A percentile compares a stretch with the other conserved stretches of the same genome.
These are phyloP conservation scores for Chalcosyrphus nemorum DNA, from an alignment of 2,888 invertebrate species.

Conservation along the genomic window DNA sequence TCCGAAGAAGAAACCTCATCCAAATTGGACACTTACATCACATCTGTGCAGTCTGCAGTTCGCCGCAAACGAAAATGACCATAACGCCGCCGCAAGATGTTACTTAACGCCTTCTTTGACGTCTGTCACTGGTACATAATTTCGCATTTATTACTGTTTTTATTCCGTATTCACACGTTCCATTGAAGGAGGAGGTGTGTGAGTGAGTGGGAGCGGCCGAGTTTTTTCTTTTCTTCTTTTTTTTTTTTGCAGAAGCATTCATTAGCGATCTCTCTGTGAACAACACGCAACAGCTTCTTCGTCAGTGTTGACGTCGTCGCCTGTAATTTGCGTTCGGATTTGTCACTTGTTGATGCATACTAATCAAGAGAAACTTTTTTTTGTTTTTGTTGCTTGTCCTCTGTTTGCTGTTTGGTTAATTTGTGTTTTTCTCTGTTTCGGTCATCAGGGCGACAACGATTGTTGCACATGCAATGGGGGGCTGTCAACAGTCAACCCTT, in stretches of 20 bases:
- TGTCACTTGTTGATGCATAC: conserved; percentile 70
- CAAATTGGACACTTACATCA: conserved; percentile 49
- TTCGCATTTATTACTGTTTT: conserved; percentile 45
- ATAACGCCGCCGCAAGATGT: conserved; percentile 51
- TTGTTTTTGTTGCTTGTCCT: no score
- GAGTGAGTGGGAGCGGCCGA: conserved; percentile 23
- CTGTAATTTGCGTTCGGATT: conserved; percentile 60
- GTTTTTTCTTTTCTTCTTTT: conserved; percentile 1
- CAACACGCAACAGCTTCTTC: conserved; percentile 18
- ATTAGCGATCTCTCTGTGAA: conserved; percentile 27
- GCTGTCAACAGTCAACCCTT: conserved; percentile 8
- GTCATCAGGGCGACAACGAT: conserved; percentile 35
- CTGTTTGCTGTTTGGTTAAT: not conserved
- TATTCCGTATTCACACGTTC: conserved; percentile 32
- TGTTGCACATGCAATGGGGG: conserved; percentile 16
- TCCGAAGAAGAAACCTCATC: conserved; percentile 1
- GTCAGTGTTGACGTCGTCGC: conserved; percentile 19
- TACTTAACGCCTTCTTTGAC: conserved; percentile 61
- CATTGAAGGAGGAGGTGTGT: not conserved
- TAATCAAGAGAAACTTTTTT: conserved; percentile 64
- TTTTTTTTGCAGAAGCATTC: conserved; percentile 17
- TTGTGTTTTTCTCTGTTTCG: conserved; percentile 18
- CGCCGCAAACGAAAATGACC: conserved; percentile 24
- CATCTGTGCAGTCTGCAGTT: no score
- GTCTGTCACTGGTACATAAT: conserved; percentile 48